These are phyloP conservation scores for Anolis carolinensis DNA, from an alignment of 2,113 vertebrate genomes.

Conservation along the genomic window DNA sequence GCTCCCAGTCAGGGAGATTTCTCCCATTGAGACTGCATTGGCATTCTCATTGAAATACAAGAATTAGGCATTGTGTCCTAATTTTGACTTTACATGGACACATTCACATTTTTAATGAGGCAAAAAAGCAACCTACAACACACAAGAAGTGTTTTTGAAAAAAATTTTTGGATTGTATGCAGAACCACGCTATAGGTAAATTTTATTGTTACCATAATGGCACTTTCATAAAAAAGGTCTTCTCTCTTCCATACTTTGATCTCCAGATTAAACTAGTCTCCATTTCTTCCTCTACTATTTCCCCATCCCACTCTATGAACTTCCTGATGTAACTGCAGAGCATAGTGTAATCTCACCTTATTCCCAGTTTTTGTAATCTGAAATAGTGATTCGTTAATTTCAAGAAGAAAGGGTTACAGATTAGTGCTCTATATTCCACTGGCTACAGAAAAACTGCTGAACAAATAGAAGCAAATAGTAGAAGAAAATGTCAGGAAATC, in stretches of 20 bases:
- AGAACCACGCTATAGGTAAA: background rate
- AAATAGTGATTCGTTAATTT: background rate
- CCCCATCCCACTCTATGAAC: background rate
- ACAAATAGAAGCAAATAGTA: background rate
- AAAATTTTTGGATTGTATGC: too few species aligned
- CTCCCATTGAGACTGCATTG: background rate
- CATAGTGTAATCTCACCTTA: slow-evolving; percentile 4
- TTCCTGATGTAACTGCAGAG: background rate
- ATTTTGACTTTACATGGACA: background rate
- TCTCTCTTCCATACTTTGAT: background rate
- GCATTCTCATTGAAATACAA: background rate
- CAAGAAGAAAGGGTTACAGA: background rate
- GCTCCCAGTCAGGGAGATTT: too few species aligned
- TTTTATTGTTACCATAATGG: background rate
- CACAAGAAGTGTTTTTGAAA: background rate
- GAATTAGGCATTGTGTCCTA: background rate
- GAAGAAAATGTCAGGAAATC: slow-evolving; percentile 12
- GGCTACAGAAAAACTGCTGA: background rate
- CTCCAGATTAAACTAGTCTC: background rate
- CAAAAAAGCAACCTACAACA: background rate
- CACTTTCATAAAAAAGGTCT: background rate
- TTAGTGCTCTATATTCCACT: background rate
- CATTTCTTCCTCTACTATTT: background rate
- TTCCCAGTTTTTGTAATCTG: background rate
- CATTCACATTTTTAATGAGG: too few species aligned